Evolutionary conservation across 2,888 invertebrate genomes (phyloP).

Genomic region (Diaperis boleti): DNA sequence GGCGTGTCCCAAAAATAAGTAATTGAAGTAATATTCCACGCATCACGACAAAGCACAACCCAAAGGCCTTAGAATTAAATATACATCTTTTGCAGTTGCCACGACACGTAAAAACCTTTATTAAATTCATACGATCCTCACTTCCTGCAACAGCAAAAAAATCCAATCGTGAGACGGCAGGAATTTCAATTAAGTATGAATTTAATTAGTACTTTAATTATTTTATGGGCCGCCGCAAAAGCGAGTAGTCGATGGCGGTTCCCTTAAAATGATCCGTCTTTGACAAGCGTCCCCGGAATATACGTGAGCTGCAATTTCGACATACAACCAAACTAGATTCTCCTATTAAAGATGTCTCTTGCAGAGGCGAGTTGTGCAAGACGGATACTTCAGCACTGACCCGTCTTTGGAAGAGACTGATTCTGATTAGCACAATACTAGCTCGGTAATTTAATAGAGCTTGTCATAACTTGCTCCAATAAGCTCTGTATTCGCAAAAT

Average conservation of each 20-base stretch:
- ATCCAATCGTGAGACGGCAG: conserved; percentile 23
- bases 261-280: neutral
- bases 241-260: conserved; percentile 10
- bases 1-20: conserved; percentile 1
- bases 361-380: conserved; percentile 18
- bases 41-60: neutral
- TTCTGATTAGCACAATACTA: conserved; percentile 26
- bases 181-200: conserved; percentile 40
- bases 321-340: conserved; percentile 5
- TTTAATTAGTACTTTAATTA: conserved; percentile 33
- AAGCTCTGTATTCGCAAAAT: conserved; percentile 29
- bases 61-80: neutral
- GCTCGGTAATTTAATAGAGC: conserved; percentile 35
- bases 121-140: conserved; percentile 9
- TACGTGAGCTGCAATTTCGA: conserved; percentile 1
- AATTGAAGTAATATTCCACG: neutral
- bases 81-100: neutral
- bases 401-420: conserved; percentile 22
- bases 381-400: conserved; percentile 16
- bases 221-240: conserved; percentile 9
- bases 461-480: conserved; percentile 32
- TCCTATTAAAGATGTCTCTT: conserved; percentile 26
- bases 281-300: neutral
- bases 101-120: conserved; percentile 15
- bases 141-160: conserved; percentile 5